Base-by-base conservation (phyloP, 1,140 invertebrate genomes). In the Platyscapa corneri region DNA sequence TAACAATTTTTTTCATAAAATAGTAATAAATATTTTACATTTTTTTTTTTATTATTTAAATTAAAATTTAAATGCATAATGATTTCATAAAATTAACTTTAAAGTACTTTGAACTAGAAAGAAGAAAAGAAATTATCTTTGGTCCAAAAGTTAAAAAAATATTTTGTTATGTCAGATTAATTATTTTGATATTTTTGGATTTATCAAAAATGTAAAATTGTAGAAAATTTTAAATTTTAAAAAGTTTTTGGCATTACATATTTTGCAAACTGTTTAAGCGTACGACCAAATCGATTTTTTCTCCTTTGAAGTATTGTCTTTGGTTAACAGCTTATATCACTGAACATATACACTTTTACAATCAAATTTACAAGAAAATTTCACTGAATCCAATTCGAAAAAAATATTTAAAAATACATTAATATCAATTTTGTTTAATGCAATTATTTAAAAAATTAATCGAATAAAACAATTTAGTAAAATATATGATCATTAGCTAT, bases 151-250 rank as follows among this genome's bases (percentile, higher is more conserved):
- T 56, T 27, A 23, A 39, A 70, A 85, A 46, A n/a, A 74, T 42
- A 67, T 30, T 56, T 75, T 67, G 53, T 67, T 37, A 46, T 46
- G 78, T n/a, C 18, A 70, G 37, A 80, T 77, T 42, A 20, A 34
- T 75, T 72, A 0, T 78, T 56, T 18, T 70, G 70, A 37, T 18
- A 30, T 86, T 82, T 77, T 81, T 82, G 64, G 74, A 86, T 82
- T 78, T 82, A 82, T 78, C 74, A 86, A 82, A 86, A 6, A 82
- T 86, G 84, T 86, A 86, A 86, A 86, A 86, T 86, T 77, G 77
- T 86, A 86, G 6, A 85, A 82, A 77, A 37, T 86, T 64, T 65
- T 82, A 67, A 75, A 75, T 70, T 18, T 76, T 64, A 46, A 53
- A 16, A 79, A 64, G 23, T 49, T 86, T 82, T 86, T 86, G 72